These are phyloP conservation scores for Odobenus rosmarus DNA, from an alignment of 2,113 vertebrate species.

Conservation along the genomic window DNA sequence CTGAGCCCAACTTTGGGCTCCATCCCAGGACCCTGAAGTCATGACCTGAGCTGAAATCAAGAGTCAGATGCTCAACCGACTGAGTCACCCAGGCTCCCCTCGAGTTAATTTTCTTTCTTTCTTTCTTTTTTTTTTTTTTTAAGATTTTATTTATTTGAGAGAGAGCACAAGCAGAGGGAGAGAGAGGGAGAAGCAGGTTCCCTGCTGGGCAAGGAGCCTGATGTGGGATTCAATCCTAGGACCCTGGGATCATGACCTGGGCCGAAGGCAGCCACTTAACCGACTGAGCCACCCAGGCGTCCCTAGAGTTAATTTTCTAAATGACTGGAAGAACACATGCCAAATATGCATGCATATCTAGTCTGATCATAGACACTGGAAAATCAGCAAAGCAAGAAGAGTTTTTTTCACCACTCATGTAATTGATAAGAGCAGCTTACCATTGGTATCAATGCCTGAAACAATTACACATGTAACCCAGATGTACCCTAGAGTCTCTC, in stretches of 20 bases:
- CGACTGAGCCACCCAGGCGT: background rate
- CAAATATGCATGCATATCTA: background rate
- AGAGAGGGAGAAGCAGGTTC: too few species aligned
- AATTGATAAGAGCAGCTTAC: constrained; percentile 31
- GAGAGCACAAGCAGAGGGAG: too few species aligned
- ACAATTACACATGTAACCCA: constrained; percentile 16
- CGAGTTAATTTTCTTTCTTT: background rate
- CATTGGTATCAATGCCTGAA: background rate
- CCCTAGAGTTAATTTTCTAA: constrained; percentile 38
- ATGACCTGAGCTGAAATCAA: background rate
- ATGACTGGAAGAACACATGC: constrained; percentile 1
- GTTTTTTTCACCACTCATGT: background rate
- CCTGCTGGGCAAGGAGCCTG: too few species aligned
- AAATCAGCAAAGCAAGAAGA: constrained; percentile 5
- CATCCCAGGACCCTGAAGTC: background rate
- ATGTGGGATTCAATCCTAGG: background rate
- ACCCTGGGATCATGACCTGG: background rate
- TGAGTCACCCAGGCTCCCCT: background rate
- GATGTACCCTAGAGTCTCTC: background rate
- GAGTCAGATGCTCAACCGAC: background rate
- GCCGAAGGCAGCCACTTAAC: background rate
- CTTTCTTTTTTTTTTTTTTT: too few species aligned
- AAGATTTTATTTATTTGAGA: too few species aligned
- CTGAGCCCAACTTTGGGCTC: background rate
- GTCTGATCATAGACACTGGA: background rate